Conservation (phyloP, 2,888 invertebrate genomes). For the Dicranocentrus wangi region DNA sequence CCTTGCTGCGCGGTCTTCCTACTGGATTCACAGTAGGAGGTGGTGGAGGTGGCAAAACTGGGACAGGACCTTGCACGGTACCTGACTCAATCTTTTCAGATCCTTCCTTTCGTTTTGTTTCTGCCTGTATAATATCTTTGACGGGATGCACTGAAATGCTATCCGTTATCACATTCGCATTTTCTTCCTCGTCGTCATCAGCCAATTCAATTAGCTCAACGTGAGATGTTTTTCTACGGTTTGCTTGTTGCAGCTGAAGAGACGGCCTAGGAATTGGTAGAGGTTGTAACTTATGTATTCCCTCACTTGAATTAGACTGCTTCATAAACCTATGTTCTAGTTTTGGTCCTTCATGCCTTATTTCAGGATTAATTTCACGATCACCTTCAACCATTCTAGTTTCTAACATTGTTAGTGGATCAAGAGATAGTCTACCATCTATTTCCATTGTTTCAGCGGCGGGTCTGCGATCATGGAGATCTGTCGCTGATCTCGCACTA, state of each 20-base stretch:
- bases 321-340: conserved; percentile 59
- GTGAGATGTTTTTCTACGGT: conserved; percentile 50
- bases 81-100: conserved; percentile 6
- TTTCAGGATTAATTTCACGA: conserved; percentile 59
- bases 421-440: conserved; percentile 52
- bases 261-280: conserved; percentile 31
- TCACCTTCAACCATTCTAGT: conserved; percentile 68
- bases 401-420: conserved; percentile 67
- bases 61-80: not conserved
- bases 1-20: conserved; percentile 59
- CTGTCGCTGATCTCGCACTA: conserved; percentile 29
- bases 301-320: conserved; percentile 37
- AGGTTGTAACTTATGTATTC: conserved; percentile 53
- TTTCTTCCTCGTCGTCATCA: conserved; percentile 48
- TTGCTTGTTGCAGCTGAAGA: conserved; percentile 27
- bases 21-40: conserved; percentile 20
- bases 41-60: not conserved
- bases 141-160: conserved; percentile 7
- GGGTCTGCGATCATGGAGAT: conserved; percentile 12
- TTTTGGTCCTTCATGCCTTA: conserved; percentile 57
- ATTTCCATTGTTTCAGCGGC: conserved; percentile 54
- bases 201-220: conserved; percentile 52
- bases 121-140: conserved; percentile 5
- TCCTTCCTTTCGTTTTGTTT: not conserved
- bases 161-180: conserved; percentile 56